A percentile compares a stretch with the other conserved stretches of the same genome.
These are phyloP conservation scores for Sebastes oblongus DNA, from an alignment of 2,797 vertebrate species.

Conservation along the genomic window DNA sequence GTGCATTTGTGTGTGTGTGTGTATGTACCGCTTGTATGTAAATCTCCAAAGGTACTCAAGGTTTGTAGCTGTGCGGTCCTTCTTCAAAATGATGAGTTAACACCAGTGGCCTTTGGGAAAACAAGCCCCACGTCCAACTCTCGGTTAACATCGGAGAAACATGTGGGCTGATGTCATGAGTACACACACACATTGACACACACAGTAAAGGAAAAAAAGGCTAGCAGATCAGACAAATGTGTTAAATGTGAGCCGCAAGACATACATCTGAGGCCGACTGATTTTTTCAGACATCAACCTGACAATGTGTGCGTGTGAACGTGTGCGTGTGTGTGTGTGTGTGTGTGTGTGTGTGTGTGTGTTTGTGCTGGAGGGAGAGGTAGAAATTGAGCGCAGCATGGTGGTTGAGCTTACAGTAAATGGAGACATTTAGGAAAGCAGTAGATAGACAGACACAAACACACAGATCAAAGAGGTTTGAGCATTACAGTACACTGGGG, in stretches of 20 bases:
- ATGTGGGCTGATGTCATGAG: slow-evolving; percentile 18
- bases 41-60: slow-evolving; percentile 59
- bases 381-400: slow-evolving; percentile 27
- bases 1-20: background rate
- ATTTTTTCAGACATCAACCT: slow-evolving; percentile 26
- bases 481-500: slow-evolving; percentile 74
- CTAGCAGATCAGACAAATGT: slow-evolving; percentile 19
- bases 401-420: slow-evolving; percentile 74
- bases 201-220: slow-evolving; percentile 7
- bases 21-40: slow-evolving; percentile 40
- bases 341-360: slow-evolving; percentile 8
- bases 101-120: slow-evolving; percentile 54
- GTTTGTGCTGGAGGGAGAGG: slow-evolving; percentile 6
- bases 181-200: background rate
- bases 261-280: slow-evolving; percentile 15
- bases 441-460: slow-evolving; percentile 72
- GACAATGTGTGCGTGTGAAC: background rate
- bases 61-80: slow-evolving; percentile 31
- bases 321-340: slow-evolving; percentile 11
- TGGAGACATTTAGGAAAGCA: slow-evolving; percentile 75
- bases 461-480: slow-evolving; percentile 71
- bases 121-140: slow-evolving; percentile 22
- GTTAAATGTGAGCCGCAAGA: slow-evolving; percentile 38
- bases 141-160: slow-evolving; percentile 22
- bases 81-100: slow-evolving; percentile 63